Base-by-base conservation (phyloP, 2,797 vertebrate species). In the Pyrrhura leucotis region DNA sequence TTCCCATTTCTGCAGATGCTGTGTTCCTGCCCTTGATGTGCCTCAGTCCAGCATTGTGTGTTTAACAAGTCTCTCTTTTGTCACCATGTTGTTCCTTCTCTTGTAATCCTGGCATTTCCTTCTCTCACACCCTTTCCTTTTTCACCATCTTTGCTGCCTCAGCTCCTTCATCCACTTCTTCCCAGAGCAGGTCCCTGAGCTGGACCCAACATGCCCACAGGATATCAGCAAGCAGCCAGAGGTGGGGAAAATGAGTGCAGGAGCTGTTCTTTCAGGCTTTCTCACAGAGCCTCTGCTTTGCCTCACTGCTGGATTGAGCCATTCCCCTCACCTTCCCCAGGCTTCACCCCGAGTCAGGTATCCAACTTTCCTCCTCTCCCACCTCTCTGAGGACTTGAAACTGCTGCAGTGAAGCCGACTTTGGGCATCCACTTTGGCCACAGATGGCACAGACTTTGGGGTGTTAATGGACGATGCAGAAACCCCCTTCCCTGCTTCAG, bases 401-500 rank as follows among this genome's bases (percentile, higher is more conserved):
- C 51, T 44, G 63, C 58, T 28, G n/a, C 39, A 7, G 29, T 6
- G 3, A 39, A 10, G 37, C n/a, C 0, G 5, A 3, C n/a, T 48
- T 12, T 11, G 58, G 42, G 58, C 31, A 29, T 26, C 53, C 0
- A 0, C 18, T 9, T 42, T 56, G 59, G 22, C 29, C 14, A 4
- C 14, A 9, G 37, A 16, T 31, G 37, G 45, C 16, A 2, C 42
- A n/a, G 54, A 63, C 39, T 44, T 47, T 0, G 1, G 53, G 54
- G 33, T 67, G 35, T 54, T 87, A 28, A 23, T 67, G 65, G 31
- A 68, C 44, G 54, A 48, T 6, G 48, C 18, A 44, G 75, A 16
- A 61, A 63, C 23, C 2, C 0, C 3, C n/a, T 22, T 53, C 17
- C 16, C 29, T 42, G 33, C 45, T 45, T 75, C 4, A 4, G 2